Evolutionary conservation across 2,113 vertebrate genomes (phyloP).

Genomic region (Ptilorrhoa leucosticta): DNA sequence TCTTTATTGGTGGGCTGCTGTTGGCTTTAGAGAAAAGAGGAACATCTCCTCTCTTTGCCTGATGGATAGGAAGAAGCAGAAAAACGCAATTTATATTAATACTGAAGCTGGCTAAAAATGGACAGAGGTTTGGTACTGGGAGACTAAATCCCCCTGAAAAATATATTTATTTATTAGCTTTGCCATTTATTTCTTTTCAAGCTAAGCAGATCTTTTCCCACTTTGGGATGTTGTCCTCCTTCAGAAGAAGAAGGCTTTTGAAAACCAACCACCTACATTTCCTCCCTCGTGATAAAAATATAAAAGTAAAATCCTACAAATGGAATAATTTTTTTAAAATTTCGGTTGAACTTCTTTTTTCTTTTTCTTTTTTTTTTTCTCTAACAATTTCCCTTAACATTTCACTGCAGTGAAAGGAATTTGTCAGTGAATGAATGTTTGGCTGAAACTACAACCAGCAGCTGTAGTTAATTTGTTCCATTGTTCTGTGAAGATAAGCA

Average conservation of each 20-base stretch:
- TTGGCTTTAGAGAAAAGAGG: neutral
- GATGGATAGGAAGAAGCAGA: neutral
- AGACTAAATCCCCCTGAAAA: neutral
- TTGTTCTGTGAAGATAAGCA: constrained; percentile 26
- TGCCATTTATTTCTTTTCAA: neutral
- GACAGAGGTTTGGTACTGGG: neutral
- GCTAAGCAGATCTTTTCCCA: neutral
- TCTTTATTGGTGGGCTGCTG: neutral
- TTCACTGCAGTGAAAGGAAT: constrained; percentile 31
- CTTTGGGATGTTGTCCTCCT: neutral
- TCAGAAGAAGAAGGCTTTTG: neutral
- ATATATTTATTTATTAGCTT: neutral
- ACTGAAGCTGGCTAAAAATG: neutral
- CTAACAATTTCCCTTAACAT: neutral
- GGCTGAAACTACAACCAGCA: neutral
- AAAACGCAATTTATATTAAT: neutral
- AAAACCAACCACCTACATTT: neutral
- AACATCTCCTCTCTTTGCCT: neutral
- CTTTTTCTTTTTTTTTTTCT: neutral
- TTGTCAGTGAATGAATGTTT: constrained; percentile 9
- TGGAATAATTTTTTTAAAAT: neutral
- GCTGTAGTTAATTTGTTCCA: constrained; percentile 30
- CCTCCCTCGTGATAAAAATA: neutral
- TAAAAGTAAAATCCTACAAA: neutral
- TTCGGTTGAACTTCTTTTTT: neutral